Evolutionary conservation across 2,113 vertebrate genomes (phyloP).

Genomic region (Hipposideros armiger): DNA sequence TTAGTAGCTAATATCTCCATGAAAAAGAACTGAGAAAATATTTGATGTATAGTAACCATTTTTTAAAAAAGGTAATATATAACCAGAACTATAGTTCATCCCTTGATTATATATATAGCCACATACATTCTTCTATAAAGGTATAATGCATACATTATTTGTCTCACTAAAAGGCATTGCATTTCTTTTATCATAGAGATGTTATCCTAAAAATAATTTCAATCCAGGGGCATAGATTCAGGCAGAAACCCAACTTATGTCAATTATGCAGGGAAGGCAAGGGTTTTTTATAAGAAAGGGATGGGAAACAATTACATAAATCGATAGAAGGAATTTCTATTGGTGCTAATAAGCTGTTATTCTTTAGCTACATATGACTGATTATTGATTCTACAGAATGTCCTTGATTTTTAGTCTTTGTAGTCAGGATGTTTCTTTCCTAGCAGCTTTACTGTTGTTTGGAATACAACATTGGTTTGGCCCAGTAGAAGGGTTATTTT

Average conservation of each 20-base stretch:
- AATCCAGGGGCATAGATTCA: background rate
- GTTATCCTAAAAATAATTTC: background rate
- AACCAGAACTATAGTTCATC: background rate
- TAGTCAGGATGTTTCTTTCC: background rate
- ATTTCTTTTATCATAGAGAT: background rate
- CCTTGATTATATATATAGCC: background rate
- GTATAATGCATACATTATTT: background rate
- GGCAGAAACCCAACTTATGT: background rate
- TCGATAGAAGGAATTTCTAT: background rate
- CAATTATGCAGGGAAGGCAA: background rate
- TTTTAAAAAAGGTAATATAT: background rate
- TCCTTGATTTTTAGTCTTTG: background rate
- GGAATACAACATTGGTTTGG: background rate
- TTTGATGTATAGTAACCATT: background rate
- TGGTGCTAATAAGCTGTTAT: background rate
- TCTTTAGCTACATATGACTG: background rate
- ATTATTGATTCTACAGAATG: background rate
- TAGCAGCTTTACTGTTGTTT: background rate
- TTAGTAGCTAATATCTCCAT: background rate
- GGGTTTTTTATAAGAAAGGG: background rate
- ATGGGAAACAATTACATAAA: background rate
- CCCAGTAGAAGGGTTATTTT: background rate
- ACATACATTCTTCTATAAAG: background rate
- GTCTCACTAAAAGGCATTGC: background rate
- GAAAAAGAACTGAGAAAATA: background rate